A percentile compares a stretch with the other conserved stretches of the same genome.
These are phyloP conservation scores for Tragulus kanchil DNA, from an alignment of 2,113 vertebrate genomes.

Conservation along the genomic window DNA sequence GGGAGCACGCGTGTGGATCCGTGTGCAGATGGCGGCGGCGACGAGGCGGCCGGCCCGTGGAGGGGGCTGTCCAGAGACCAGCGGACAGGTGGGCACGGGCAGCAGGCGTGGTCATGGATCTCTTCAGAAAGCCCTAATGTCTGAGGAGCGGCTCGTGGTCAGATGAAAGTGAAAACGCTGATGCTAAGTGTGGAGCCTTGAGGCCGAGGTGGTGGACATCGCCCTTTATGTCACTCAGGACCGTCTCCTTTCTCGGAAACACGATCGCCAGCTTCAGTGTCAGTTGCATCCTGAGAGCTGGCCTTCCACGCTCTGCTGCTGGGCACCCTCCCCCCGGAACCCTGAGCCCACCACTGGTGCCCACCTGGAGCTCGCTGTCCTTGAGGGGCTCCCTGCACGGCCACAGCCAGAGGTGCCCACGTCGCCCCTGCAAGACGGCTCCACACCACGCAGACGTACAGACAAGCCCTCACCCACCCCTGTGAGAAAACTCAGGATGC, in stretches of 20 bases:
- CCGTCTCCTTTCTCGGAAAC: slow-evolving; percentile 67
- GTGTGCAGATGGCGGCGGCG: slow-evolving; percentile 14
- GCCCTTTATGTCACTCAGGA: slow-evolving; percentile 86
- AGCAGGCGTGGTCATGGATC: slow-evolving; percentile 32
- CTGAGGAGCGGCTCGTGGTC: slow-evolving; percentile 66
- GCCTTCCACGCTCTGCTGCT: accelerated
- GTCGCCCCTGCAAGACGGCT: slow-evolving; percentile 65
- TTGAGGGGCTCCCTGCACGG: slow-evolving; percentile 25
- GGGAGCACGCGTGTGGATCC: not conserved
- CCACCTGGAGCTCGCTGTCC: slow-evolving; percentile 38
- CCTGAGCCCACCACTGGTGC: not conserved
- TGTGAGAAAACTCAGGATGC: slow-evolving; percentile 81
- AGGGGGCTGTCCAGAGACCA: slow-evolving; percentile 64
- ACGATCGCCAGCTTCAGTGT: slow-evolving; percentile 76
- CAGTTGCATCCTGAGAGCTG: slow-evolving; percentile 79
- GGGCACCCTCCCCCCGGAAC: not conserved
- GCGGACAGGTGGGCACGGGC: slow-evolving; percentile 74
- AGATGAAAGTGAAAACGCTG: slow-evolving; percentile 79
- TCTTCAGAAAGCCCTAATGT: not conserved
- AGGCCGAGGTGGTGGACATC: slow-evolving; percentile 84
- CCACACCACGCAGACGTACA: slow-evolving; percentile 87
- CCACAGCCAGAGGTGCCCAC: slow-evolving; percentile 65
- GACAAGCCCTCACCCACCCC: slow-evolving; percentile 85
- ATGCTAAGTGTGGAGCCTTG: slow-evolving; percentile 85
- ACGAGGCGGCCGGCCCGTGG: not conserved